Conservation (phyloP, 2,113 vertebrate species). For the Microtus pennsylvanicus region DNA sequence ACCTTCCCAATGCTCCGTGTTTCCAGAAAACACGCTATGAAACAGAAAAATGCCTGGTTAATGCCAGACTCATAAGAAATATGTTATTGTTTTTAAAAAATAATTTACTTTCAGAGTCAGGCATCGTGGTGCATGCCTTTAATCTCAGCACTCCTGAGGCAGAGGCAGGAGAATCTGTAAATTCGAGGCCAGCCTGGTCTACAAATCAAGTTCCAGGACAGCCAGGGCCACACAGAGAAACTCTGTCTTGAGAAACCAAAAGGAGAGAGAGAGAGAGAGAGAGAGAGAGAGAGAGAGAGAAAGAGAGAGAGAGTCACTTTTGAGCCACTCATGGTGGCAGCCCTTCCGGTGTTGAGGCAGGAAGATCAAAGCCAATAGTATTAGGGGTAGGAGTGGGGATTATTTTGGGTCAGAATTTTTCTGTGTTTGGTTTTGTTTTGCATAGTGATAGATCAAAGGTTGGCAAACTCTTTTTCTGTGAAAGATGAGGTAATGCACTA, state of each 20-base stretch:
- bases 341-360: not conserved
- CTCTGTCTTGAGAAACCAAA: not conserved
- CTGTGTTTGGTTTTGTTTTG: not conserved
- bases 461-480: not conserved
- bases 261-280: too few relatives aligned
- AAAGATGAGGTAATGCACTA: not conserved
- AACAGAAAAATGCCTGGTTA: constrained; percentile 16
- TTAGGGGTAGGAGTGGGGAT: not conserved
- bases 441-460: not conserved
- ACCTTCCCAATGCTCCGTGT: not conserved
- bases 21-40: not conserved
- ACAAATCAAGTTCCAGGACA: not conserved
- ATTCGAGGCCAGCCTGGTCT: not conserved
- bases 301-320: not conserved
- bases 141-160: not conserved
- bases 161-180: not conserved
- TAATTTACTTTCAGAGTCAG: not conserved
- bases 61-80: not conserved
- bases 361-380: not conserved
- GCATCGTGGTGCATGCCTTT: not conserved
- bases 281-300: too few relatives aligned
- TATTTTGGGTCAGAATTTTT: not conserved
- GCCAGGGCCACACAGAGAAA: not conserved
- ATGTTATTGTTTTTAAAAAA: constrained; percentile 4
- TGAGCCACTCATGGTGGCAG: not conserved